Evolutionary conservation across 2,113 vertebrate species (phyloP).

Genomic region (Psammodynastes pulverulentus): DNA sequence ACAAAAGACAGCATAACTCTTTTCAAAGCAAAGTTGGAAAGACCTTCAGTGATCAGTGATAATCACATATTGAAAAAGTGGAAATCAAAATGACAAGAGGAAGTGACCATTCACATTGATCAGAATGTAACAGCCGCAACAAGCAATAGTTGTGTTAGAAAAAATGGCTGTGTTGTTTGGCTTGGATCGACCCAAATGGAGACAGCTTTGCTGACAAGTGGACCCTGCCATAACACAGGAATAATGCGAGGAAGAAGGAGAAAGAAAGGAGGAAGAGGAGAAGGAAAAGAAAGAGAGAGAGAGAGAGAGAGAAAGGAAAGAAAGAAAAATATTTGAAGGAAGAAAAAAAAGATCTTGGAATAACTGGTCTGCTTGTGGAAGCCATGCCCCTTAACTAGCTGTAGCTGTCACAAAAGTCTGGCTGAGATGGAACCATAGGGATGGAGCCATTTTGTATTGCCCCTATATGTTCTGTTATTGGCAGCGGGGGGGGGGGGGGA

Average conservation of each 20-base stretch:
- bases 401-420: slow-evolving; percentile 3
- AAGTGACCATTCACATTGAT: neutral
- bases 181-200: neutral
- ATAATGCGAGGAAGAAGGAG: too few relatives aligned
- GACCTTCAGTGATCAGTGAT: neutral
- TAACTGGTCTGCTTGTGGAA: slow-evolving; percentile 4
- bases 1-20: neutral
- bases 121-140: neutral
- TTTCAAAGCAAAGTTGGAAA: neutral
- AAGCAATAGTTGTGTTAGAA: neutral
- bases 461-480: neutral
- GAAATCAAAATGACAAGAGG: neutral
- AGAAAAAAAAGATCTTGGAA: neutral
- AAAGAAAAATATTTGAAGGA: neutral
- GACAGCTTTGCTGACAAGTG: too few relatives aligned
- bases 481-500: rapidly evolving
- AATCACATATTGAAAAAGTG: neutral
- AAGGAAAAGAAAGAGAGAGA: too few relatives aligned
- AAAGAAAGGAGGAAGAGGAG: neutral
- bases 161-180: neutral
- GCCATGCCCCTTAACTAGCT: neutral
- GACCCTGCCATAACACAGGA: too few relatives aligned
- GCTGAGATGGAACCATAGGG: neutral
- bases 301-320: too few relatives aligned
- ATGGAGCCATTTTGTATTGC: neutral